Conservation (phyloP, 2,113 vertebrate genomes). For the Dasyprocta punctata region DNA sequence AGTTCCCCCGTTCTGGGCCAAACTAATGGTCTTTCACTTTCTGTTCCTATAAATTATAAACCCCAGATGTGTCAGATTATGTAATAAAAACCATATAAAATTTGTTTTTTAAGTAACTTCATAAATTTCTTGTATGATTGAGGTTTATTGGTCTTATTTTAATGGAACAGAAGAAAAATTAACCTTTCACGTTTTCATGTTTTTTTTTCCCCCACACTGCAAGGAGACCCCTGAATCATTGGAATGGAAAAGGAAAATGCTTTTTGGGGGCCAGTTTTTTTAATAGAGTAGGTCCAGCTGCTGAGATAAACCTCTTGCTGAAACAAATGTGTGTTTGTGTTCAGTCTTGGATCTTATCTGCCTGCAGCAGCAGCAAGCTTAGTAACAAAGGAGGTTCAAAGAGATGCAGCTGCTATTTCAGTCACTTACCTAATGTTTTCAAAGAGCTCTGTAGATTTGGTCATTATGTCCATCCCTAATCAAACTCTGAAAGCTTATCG, state of each 20-base stretch:
- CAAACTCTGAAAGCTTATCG: constrained; percentile 74
- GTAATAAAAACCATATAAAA: constrained; percentile 71
- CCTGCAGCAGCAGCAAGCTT: constrained; percentile 53
- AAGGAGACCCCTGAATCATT: constrained; percentile 42
- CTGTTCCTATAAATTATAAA: constrained; percentile 73
- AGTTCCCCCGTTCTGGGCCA: constrained; percentile 78
- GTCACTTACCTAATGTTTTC: constrained; percentile 59
- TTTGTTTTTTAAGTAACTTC: constrained; percentile 60
- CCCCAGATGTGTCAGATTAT: constrained; percentile 68
- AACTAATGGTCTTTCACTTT: constrained; percentile 83
- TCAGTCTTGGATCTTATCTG: constrained; percentile 77
- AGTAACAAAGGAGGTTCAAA: constrained; percentile 74
- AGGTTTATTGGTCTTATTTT: constrained; percentile 56
- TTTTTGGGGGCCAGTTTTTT: constrained; percentile 41
- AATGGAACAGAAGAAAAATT: constrained; percentile 63
- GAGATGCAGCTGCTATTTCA: constrained; percentile 49
- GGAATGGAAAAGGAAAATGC: constrained; percentile 25
- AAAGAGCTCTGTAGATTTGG: constrained; percentile 17
- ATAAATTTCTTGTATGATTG: constrained; percentile 60
- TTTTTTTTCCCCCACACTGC: not conserved
- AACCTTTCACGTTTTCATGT: constrained; percentile 22
- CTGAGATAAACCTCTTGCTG: constrained; percentile 66
- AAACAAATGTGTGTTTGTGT: constrained; percentile 52
- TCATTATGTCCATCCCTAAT: constrained; percentile 57
- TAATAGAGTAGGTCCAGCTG: constrained; percentile 35